Conservation (phyloP, 2,797 vertebrate species). For the Kryptolebias ocellatus region DNA sequence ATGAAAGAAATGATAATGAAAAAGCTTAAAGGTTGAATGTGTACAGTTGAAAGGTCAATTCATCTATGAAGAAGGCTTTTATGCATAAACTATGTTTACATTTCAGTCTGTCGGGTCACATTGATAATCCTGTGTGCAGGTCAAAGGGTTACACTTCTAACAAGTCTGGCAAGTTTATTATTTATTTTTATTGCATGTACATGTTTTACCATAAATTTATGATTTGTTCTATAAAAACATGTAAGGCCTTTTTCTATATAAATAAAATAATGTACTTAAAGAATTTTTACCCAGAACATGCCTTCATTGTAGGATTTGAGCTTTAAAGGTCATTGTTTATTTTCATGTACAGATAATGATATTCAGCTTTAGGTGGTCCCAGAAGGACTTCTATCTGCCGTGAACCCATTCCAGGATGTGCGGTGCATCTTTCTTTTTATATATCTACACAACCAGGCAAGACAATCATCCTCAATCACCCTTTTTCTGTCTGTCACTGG, state of each 20-base stretch:
- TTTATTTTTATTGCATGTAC: constrained; percentile 1
- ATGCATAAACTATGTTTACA: constrained; percentile 57
- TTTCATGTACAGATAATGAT: constrained; percentile 65
- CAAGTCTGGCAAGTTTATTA: constrained; percentile 7
- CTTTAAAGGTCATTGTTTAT: constrained; percentile 74
- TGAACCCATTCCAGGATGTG: constrained; percentile 64
- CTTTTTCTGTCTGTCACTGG: constrained; percentile 79
- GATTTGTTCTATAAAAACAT: constrained; percentile 37
- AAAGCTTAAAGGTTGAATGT: constrained; percentile 42
- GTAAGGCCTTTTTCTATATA: constrained; percentile 11
- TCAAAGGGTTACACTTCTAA: constrained; percentile 41
- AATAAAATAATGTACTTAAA: constrained; percentile 5
- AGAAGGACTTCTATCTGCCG: constrained; percentile 66
- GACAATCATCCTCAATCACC: constrained; percentile 80
- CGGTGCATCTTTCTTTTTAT: constrained; percentile 71
- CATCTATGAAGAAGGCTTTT: constrained; percentile 51
- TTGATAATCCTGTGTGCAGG: constrained; percentile 41
- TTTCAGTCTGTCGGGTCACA: constrained; percentile 52
- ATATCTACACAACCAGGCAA: constrained; percentile 74
- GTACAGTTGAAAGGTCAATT: constrained; percentile 52
- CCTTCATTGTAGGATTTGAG: constrained; percentile 35
- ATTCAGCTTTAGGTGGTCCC: constrained; percentile 72
- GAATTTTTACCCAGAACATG: constrained; percentile 40
- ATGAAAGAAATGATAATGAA: constrained; percentile 33
- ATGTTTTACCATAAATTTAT: constrained; percentile 22